Conservation (phyloP, 2,888 invertebrate species). For the Podabrus alpinus region DNA sequence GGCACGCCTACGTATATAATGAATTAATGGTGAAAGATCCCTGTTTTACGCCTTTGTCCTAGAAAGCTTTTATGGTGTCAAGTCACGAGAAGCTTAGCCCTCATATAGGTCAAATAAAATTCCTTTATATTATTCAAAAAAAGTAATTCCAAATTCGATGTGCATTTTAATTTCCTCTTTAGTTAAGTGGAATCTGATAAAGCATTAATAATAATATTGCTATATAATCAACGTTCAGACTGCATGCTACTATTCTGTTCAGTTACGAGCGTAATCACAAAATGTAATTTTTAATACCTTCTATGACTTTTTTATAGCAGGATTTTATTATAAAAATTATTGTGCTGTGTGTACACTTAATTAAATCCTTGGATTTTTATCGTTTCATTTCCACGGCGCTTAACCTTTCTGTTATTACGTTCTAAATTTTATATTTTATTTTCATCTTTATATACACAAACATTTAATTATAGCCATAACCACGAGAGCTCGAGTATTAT, state of each 20-base stretch:
- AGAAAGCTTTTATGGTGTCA: constrained; percentile 10
- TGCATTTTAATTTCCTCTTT: background rate
- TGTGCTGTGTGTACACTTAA: background rate
- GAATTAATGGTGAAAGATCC: constrained; percentile 1
- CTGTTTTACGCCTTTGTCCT: constrained; percentile 12
- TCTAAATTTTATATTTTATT: background rate
- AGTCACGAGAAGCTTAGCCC: constrained; percentile 22
- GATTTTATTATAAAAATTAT: background rate
- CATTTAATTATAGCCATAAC: too few species aligned
- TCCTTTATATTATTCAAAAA: background rate
- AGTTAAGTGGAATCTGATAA: background rate
- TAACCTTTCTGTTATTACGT: background rate
- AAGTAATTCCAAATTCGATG: background rate
- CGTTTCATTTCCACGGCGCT: background rate
- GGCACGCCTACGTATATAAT: background rate
- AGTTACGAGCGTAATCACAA: too few species aligned
- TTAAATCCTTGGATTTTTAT: background rate
- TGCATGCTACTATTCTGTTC: background rate
- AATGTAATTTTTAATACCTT: background rate
- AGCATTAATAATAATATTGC: background rate
- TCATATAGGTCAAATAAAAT: constrained; percentile 13
- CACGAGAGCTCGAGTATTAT: too few species aligned
- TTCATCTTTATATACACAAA: background rate
- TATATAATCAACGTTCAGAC: background rate
- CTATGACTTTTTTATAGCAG: background rate